A percentile compares a stretch with the other conserved stretches of the same genome.
phyloP scores from a whole-genome alignment of 1,140 invertebrate genomes.

The Aricia agestis region DNA sequence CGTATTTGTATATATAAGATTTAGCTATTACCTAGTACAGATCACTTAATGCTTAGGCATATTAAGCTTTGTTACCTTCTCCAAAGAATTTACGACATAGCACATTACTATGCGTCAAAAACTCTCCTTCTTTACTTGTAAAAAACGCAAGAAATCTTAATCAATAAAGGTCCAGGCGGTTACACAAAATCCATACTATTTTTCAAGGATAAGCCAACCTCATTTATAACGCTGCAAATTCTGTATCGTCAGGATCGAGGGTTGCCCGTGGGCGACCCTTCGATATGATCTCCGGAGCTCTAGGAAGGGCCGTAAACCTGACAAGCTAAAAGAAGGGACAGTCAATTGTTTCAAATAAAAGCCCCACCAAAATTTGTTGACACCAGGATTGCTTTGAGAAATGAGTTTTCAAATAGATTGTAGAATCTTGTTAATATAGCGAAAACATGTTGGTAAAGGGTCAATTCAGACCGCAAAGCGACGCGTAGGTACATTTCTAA shows the following conservation, averaged over 20 bases:
- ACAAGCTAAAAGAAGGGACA: slow-evolving; percentile 2
- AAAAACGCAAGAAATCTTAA: neutral
- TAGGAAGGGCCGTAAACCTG: slow-evolving; percentile 1
- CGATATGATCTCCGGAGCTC: neutral
- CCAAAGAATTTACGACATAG: too few species aligned
- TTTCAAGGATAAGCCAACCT: neutral
- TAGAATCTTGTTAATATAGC: neutral
- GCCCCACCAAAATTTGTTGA: neutral
- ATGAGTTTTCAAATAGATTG: neutral
- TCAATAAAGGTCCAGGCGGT: neutral
- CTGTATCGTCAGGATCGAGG: neutral
- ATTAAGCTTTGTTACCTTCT: too few species aligned
- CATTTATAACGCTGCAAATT: slow-evolving; percentile 3
- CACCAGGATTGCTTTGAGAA: neutral
- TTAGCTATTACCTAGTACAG: too few species aligned
- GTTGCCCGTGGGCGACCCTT: neutral
- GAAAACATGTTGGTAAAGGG: too few species aligned
- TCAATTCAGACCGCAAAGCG: too few species aligned
- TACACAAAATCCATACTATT: neutral
- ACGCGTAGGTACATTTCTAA: too few species aligned
- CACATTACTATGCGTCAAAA: too few species aligned
- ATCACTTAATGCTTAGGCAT: neutral
- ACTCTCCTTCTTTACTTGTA: too few species aligned
- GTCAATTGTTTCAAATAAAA: slow-evolving; percentile 1
- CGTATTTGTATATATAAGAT: neutral